phyloP scores from a whole-genome alignment of 1,140 invertebrate genomes.

The Neodiprion pinetum region DNA sequence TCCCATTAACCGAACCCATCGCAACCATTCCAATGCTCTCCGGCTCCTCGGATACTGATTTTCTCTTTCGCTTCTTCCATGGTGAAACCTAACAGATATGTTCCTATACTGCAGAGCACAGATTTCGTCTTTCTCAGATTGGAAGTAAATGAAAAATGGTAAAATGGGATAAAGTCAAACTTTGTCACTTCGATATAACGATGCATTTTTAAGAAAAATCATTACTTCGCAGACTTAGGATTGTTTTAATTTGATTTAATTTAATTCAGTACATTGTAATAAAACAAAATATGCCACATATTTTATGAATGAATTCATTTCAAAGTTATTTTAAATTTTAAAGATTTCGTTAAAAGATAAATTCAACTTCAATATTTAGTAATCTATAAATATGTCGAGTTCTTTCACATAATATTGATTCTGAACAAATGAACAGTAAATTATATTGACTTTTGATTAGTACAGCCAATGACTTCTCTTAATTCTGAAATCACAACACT shows the following conservation, averaged over 20 bases:
- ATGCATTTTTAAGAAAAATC: too few relatives aligned
- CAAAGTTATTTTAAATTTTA: too few relatives aligned
- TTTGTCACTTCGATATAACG: background rate
- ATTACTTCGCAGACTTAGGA: background rate
- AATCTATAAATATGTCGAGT: too few relatives aligned
- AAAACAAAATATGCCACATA: slow-evolving; percentile 8
- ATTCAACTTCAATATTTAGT: too few relatives aligned
- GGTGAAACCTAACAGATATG: slow-evolving; percentile 38
- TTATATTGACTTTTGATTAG: too few relatives aligned
- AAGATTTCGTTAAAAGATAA: too few relatives aligned
- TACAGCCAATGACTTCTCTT: too few relatives aligned
- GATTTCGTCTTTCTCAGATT: background rate
- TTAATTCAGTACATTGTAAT: background rate
- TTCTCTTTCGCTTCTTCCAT: slow-evolving; percentile 59
- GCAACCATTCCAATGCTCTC: slow-evolving; percentile 56
- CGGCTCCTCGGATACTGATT: slow-evolving; percentile 49
- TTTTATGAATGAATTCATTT: too few relatives aligned
- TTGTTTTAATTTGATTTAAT: too few relatives aligned
- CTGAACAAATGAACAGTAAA: too few relatives aligned
- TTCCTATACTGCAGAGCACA: slow-evolving; percentile 5
- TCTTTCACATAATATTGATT: too few relatives aligned
- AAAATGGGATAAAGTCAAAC: background rate
- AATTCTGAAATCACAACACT: too few relatives aligned
- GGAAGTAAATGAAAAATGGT: slow-evolving; percentile 7
- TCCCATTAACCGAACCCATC: slow-evolving; percentile 62